Conservation (phyloP, 2,797 vertebrate genomes). For the Borostomias antarcticus region DNA sequence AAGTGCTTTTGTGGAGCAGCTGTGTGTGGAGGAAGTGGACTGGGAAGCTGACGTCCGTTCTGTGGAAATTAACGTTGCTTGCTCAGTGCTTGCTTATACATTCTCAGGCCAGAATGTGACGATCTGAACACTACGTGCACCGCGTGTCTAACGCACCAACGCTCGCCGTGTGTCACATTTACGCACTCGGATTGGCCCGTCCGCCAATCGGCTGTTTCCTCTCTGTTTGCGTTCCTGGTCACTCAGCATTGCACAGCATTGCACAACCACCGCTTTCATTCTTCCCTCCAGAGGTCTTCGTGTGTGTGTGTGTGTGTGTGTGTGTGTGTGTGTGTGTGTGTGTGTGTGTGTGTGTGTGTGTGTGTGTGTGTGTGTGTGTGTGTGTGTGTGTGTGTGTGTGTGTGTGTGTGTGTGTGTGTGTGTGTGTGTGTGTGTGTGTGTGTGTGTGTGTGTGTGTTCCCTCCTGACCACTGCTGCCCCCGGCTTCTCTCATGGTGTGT, state of each 20-base stretch:
- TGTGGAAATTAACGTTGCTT: slow-evolving; percentile 16
- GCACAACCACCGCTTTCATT: not conserved
- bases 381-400: not conserved
- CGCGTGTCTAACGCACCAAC: slow-evolving; percentile 8
- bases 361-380: not conserved
- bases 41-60: slow-evolving; percentile 38
- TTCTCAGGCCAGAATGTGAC: not conserved
- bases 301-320: slow-evolving; percentile 1
- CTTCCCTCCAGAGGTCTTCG: not conserved
- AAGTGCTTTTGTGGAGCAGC: slow-evolving; percentile 59
- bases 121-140: slow-evolving; percentile 1
- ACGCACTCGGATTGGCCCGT: not conserved
- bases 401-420: not conserved
- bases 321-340: not conserved
- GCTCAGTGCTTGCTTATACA: not conserved
- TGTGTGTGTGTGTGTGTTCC: not conserved
- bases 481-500: not conserved
- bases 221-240: slow-evolving; percentile 13
- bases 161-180: not conserved
- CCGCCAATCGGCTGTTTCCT: not conserved
- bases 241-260: slow-evolving; percentile 18
- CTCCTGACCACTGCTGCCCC: not conserved
- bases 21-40: slow-evolving; percentile 63
- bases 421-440: slow-evolving; percentile 1
- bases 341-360: not conserved